Conservation (phyloP, 1,140 invertebrate genomes). For the Micrasema minimum region DNA sequence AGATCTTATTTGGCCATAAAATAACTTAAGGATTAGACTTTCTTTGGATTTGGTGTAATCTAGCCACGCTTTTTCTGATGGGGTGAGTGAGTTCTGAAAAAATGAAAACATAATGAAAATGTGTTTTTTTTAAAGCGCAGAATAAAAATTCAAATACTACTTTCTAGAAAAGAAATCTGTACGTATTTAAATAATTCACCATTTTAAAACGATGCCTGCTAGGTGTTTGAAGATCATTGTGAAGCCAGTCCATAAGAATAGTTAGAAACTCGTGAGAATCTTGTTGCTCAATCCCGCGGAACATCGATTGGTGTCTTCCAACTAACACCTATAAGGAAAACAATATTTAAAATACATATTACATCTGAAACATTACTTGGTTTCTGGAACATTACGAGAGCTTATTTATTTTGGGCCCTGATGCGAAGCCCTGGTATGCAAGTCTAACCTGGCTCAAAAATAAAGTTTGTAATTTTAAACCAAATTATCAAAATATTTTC, state of each 20-base stretch:
- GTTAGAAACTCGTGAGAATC: slow-evolving; percentile 96
- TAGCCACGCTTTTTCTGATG: slow-evolving; percentile 78
- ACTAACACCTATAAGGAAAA: too few relatives aligned
- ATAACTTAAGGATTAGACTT: slow-evolving; percentile 84
- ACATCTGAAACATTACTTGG: too few relatives aligned
- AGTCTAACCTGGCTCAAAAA: too few relatives aligned
- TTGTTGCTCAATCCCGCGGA: slow-evolving; percentile 88
- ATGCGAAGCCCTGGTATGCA: too few relatives aligned
- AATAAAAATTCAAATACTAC: too few relatives aligned
- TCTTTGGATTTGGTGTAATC: slow-evolving; percentile 78
- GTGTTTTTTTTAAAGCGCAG: too few relatives aligned
- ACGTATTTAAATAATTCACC: slow-evolving; percentile 22
- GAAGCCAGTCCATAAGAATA: slow-evolving; percentile 90
- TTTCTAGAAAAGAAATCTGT: neutral
- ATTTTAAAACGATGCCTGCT: slow-evolving; percentile 55
- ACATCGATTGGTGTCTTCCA: slow-evolving; percentile 80
- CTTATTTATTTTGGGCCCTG: too few relatives aligned
- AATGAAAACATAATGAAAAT: slow-evolving; percentile 3
- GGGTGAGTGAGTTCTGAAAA: slow-evolving; percentile 59
- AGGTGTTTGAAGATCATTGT: slow-evolving; percentile 80
- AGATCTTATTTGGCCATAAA: slow-evolving; percentile 90
- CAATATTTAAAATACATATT: too few relatives aligned
- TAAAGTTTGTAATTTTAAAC: too few relatives aligned
- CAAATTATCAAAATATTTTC: too few relatives aligned
- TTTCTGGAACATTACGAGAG: too few relatives aligned